phyloP scores from a whole-genome alignment of 2,888 invertebrate genomes.

The Cyclophora albipunctata region DNA sequence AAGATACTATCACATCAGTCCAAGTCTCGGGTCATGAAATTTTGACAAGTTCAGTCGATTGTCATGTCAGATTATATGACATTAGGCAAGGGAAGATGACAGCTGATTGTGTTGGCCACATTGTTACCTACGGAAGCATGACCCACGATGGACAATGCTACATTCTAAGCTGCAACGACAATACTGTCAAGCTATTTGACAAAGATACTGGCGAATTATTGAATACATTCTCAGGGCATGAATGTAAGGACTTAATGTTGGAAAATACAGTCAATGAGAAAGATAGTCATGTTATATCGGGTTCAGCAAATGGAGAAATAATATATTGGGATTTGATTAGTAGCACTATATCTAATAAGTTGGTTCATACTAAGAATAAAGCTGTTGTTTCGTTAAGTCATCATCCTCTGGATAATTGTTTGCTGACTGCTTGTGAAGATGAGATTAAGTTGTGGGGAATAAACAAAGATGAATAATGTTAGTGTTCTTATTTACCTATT shows the following conservation, averaged over 20 bases:
- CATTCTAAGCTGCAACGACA: slow-evolving; percentile 89
- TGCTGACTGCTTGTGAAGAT: slow-evolving; percentile 84
- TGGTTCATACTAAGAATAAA: slow-evolving; percentile 70
- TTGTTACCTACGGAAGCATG: slow-evolving; percentile 88
- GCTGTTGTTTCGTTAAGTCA: slow-evolving; percentile 86
- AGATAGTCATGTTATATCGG: slow-evolving; percentile 91
- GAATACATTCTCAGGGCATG: slow-evolving; percentile 87
- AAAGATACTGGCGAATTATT: slow-evolving; percentile 76
- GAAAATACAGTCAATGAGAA: slow-evolving; percentile 90
- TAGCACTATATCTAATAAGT: slow-evolving; percentile 62
- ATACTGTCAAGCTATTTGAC: slow-evolving; percentile 88
- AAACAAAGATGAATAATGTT: slow-evolving; percentile 32
- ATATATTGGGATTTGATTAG: slow-evolving; percentile 94
- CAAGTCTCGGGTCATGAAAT: slow-evolving; percentile 93
- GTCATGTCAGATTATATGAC: slow-evolving; percentile 91
- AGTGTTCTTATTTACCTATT: slow-evolving; percentile 1
- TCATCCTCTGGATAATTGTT: slow-evolving; percentile 84
- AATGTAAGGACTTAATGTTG: slow-evolving; percentile 86
- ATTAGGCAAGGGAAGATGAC: slow-evolving; percentile 88
- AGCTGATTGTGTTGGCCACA: slow-evolving; percentile 89
- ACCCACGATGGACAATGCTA: slow-evolving; percentile 96
- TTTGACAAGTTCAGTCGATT: slow-evolving; percentile 91
- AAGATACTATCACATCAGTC: slow-evolving; percentile 89
- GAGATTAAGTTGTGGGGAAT: slow-evolving; percentile 82
- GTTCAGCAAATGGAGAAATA: slow-evolving; percentile 90